A percentile compares a stretch with the other conserved stretches of the same genome.
These are phyloP conservation scores for Natator depressus DNA, from an alignment of 2,113 vertebrate species.

Conservation along the genomic window DNA sequence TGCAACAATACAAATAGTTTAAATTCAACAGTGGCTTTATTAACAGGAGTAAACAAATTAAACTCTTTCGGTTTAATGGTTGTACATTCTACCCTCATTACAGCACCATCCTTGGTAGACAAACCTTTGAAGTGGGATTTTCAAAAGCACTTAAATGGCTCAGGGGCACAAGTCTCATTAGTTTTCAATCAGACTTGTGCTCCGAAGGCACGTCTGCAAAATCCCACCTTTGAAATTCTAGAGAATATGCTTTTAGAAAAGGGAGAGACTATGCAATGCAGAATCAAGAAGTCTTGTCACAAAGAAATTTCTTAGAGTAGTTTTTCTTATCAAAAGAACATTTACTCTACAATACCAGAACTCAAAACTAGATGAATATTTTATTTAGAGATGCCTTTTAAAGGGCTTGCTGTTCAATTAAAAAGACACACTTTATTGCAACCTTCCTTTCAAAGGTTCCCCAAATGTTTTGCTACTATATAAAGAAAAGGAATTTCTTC, in stretches of 20 bases:
- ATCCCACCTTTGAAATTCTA: not conserved
- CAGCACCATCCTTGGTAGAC: conserved; percentile 23
- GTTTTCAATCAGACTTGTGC: not conserved
- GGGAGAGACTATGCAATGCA: not conserved
- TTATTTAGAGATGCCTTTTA: not conserved
- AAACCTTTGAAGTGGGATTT: not conserved
- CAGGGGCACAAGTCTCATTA: accelerated
- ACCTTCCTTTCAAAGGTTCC: not conserved
- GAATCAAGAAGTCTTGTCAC: not conserved
- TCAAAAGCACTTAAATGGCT: not conserved
- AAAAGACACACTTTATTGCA: not conserved
- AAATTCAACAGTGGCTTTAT: conserved; percentile 69
- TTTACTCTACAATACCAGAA: not conserved
- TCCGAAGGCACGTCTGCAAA: not conserved
- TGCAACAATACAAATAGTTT: conserved; percentile 69
- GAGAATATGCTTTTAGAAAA: not conserved
- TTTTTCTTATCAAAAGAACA: not conserved
- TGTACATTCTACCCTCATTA: not conserved
- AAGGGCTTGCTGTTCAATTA: not conserved
- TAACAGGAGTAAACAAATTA: conserved; percentile 76
- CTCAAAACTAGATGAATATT: not conserved
- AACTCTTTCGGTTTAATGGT: conserved; percentile 45
- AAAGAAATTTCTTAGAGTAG: not conserved
- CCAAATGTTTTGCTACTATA: not conserved
- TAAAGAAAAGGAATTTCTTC: not conserved